Evolutionary conservation across 1,140 invertebrate genomes (phyloP).

Genomic region (Probaryconus sp.): DNA sequence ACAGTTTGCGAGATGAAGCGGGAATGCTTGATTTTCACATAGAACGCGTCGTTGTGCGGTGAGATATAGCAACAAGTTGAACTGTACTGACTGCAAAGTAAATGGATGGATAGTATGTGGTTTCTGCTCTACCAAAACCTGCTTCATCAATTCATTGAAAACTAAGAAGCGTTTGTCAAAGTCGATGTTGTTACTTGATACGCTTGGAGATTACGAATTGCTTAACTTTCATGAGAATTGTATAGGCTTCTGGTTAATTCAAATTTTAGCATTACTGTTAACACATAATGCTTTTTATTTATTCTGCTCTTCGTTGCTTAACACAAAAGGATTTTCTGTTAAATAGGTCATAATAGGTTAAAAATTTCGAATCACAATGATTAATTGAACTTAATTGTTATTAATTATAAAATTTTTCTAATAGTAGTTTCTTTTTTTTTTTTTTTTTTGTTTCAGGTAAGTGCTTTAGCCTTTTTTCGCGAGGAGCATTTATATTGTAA

Average conservation of each 20-base stretch:
- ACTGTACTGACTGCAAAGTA: conserved; percentile 58
- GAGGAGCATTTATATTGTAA: too few relatives aligned
- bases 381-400: too few relatives aligned
- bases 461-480: too few relatives aligned
- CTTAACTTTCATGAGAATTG: conserved; percentile 17
- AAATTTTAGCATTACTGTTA: too few relatives aligned
- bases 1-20: conserved; percentile 51
- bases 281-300: too few relatives aligned
- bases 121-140: conserved; percentile 53
- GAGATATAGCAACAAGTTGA: conserved; percentile 62
- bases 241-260: conserved; percentile 8
- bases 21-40: conserved; percentile 53
- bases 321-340: too few relatives aligned
- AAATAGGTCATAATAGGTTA: too few relatives aligned
- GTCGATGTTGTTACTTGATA: conserved; percentile 29
- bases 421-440: too few relatives aligned
- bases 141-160: conserved; percentile 58
- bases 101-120: conserved; percentile 62
- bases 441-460: too few relatives aligned
- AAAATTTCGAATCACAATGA: too few relatives aligned
- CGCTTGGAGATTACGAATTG: conserved; percentile 35
- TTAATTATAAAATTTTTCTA: too few relatives aligned
- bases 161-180: conserved; percentile 56
- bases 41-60: conserved; percentile 53
- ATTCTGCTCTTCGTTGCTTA: too few relatives aligned